phyloP scores from a whole-genome alignment of 2,113 vertebrate genomes.

The Brachyhypopomus gauderio region DNA sequence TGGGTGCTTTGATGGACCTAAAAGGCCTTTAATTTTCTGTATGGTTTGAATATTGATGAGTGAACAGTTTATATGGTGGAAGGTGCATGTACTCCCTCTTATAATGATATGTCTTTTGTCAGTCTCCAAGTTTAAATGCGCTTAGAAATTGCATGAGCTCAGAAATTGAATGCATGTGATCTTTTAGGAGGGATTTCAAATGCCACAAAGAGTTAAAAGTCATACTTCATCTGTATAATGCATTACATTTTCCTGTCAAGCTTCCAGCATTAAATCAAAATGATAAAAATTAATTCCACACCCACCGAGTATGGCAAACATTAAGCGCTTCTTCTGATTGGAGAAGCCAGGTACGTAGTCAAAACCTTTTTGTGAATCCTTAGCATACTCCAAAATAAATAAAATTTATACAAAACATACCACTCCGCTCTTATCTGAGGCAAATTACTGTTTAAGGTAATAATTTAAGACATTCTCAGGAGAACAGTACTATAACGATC shows the following conservation, averaged over 20 bases:
- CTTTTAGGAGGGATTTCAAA: too few species aligned
- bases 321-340: not conserved
- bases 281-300: not conserved
- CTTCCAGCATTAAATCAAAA: not conserved
- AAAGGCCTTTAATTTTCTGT: too few species aligned
- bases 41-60: too few species aligned
- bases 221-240: not conserved
- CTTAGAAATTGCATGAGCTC: constrained; percentile 1
- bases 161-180: not conserved
- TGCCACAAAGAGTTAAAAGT: not conserved
- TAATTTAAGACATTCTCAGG: not conserved
- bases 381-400: not conserved
- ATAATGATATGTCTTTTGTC: too few species aligned
- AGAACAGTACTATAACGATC: not conserved
- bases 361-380: not conserved
- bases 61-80: too few species aligned
- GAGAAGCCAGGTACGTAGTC: not conserved
- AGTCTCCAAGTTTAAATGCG: not conserved
- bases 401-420: not conserved
- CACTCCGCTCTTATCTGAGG: not conserved
- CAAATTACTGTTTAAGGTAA: not conserved
- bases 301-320: not conserved
- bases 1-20: too few species aligned
- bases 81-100: too few species aligned
- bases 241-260: not conserved